Evolutionary conservation across 2,797 vertebrate species (phyloP).

Genomic region (Malacoraja senta): DNA sequence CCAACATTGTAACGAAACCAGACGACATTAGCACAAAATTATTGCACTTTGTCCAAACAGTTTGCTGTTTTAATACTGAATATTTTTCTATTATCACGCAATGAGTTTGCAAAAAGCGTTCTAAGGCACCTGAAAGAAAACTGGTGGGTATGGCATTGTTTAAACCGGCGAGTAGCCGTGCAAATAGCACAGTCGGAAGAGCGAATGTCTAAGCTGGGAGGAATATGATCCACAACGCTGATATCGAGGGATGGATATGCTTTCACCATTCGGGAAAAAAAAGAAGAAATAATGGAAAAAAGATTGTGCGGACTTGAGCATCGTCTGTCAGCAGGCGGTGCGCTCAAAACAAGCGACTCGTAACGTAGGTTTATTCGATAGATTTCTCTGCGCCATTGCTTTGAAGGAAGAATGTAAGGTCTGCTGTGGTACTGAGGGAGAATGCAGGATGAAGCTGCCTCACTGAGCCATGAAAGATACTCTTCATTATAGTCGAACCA

Average conservation of each 20-base stretch:
- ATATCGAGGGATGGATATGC: not conserved
- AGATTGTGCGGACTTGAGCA: constrained; percentile 19
- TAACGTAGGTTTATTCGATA: constrained; percentile 9
- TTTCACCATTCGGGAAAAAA: not conserved
- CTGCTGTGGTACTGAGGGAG: constrained; percentile 54
- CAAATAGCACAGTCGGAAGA: not conserved
- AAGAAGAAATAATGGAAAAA: constrained; percentile 1
- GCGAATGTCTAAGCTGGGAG: constrained; percentile 20
- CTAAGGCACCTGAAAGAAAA: not conserved
- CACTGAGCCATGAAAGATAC: constrained; percentile 84
- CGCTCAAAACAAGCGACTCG: not conserved
- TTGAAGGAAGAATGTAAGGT: constrained; percentile 53
- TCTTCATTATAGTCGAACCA: constrained; percentile 68
- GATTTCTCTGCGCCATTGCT: constrained; percentile 40
- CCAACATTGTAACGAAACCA: constrained; percentile 32
- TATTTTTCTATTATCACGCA: constrained; percentile 36
- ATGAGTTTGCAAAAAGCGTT: constrained; percentile 12
- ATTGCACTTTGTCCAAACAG: constrained; percentile 35
- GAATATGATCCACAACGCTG: not conserved
- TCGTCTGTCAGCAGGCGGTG: constrained; percentile 9
- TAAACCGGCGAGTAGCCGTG: not conserved
- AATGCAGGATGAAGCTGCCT: constrained; percentile 72
- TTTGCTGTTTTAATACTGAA: constrained; percentile 33
- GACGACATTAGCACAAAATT: constrained; percentile 36
- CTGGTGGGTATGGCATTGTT: constrained; percentile 1